phyloP scores from a whole-genome alignment of 1,140 invertebrate genomes.

The Metopolophium dirhodum region DNA sequence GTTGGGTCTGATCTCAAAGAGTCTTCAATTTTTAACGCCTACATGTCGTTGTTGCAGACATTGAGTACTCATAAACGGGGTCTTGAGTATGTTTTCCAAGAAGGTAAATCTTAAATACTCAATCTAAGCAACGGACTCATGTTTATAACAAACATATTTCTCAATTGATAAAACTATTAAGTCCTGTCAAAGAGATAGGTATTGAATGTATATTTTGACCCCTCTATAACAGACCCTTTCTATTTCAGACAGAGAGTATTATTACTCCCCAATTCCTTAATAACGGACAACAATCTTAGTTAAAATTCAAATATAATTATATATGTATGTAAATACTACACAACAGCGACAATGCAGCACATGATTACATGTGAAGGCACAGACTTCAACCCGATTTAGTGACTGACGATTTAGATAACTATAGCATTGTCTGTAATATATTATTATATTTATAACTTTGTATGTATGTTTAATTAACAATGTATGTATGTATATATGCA shows the following conservation, averaged over 20 bases:
- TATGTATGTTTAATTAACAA: not conserved
- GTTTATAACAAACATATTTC: not conserved
- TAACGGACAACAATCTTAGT: no score
- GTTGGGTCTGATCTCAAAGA: not conserved
- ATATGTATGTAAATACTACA: not conserved
- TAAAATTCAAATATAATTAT: no score
- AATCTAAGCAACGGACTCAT: not conserved
- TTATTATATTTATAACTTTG: not conserved
- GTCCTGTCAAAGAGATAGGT: not conserved
- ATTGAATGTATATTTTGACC: not conserved
- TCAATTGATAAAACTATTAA: not conserved
- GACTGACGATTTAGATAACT: not conserved
- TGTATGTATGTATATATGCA: no score
- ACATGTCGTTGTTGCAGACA: not conserved
- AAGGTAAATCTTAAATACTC: not conserved
- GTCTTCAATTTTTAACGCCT: slow-evolving; percentile 41
- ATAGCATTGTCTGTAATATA: not conserved
- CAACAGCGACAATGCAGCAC: not conserved
- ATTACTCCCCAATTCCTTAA: no score
- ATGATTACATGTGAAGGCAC: not conserved
- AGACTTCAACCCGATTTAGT: not conserved
- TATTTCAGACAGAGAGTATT: not conserved
- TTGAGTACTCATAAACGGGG: slow-evolving; percentile 20
- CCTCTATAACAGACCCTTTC: not conserved
- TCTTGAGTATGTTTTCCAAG: slow-evolving; percentile 15